Conservation (phyloP, 2,888 invertebrate species). For the Andrena flavipes region DNA sequence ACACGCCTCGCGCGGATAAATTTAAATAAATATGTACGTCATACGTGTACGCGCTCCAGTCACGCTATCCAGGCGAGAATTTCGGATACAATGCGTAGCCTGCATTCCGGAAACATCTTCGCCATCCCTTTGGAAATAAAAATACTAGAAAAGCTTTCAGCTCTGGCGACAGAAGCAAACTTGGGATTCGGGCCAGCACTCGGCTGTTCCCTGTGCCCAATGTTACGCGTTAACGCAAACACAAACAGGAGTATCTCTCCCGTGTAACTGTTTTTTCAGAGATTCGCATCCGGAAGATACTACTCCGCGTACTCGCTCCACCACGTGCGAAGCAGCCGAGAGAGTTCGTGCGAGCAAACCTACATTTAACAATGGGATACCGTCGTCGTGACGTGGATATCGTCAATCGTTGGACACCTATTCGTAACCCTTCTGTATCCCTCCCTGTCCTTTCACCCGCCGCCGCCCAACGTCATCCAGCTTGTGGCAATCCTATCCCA, state of each 20-base stretch:
- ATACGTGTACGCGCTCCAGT: not conserved
- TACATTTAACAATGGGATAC: conserved; percentile 89
- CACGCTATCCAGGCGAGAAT: not conserved
- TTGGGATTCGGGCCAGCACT: too few species aligned
- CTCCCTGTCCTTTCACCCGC: conserved; percentile 23
- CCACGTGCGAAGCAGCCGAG: conserved; percentile 90
- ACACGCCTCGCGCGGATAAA: not conserved
- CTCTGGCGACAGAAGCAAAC: too few species aligned
- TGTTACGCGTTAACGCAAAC: too few species aligned
- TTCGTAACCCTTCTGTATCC: conserved; percentile 18
- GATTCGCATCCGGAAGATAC: conserved; percentile 92
- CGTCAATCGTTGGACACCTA: conserved; percentile 59
- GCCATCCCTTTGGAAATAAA: too few species aligned
- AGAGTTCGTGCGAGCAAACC: conserved; percentile 94
- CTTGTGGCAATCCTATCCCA: conserved; percentile 35
- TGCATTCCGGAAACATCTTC: too few species aligned
- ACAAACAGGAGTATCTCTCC: not conserved
- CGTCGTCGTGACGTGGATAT: conserved; percentile 60
- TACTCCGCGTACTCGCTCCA: conserved; percentile 92
- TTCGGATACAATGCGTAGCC: not conserved
- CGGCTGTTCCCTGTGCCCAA: too few species aligned
- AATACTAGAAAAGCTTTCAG: too few species aligned
- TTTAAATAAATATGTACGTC: conserved; percentile 1
- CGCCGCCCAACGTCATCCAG: conserved; percentile 16
- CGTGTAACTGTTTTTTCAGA: conserved; percentile 87